Base-by-base conservation (phyloP, 1,140 invertebrate genomes). In the Leptinotarsa lineolata region DNA sequence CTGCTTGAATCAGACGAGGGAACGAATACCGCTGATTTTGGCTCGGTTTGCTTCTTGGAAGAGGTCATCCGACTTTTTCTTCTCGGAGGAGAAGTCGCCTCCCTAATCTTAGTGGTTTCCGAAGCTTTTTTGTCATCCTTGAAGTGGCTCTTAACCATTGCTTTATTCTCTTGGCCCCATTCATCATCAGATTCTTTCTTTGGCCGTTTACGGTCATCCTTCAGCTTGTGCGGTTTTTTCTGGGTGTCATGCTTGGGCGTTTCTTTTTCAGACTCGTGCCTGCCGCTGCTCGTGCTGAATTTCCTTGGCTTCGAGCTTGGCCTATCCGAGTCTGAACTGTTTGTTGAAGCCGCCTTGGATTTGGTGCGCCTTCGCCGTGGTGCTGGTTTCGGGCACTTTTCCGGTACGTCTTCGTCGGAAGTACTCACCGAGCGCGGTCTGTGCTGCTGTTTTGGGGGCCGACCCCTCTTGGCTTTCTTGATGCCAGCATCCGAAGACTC, bases 1-100 rank as follows among this genome's bases (percentile, higher is more conserved):
- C 86, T 85, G 48, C 67, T 68, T n/a, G 85, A 85, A 75, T 85
- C 75, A 76, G 65, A 82, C 59, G 75, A 82, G 12, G 80, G 81
- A 22, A 80, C 74, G 8, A 78, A 65, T 18, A 77, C 77, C 45
- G 72, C 77, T 64, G 79, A 81, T 73, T 83, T 83, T 24, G 72
- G 45, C 45, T 72, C 73, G 15, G 67, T 60, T 6, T 73, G 73
- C 24, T 48, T 39, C n/a, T 72, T 76, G 12, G 75, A 24, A n/a
- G n/a, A 12, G 16, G 48, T 13, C 20, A 13, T 18, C 68, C 66
- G 71, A 80, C 83, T 82, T 70, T 78, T 73, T 64, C 80, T 74
- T 30, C 72, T 77, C 6, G 78, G 79, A 60, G 77, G 77, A 16
- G 77, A 75, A 18, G 75, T 74, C 58, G 85, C 83, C 70, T 86